Percentiles rank a stretch among this genome's conserved stretches.
phyloP scores from a whole-genome alignment of 2,113 vertebrate genomes.

The Promerops cafer region DNA sequence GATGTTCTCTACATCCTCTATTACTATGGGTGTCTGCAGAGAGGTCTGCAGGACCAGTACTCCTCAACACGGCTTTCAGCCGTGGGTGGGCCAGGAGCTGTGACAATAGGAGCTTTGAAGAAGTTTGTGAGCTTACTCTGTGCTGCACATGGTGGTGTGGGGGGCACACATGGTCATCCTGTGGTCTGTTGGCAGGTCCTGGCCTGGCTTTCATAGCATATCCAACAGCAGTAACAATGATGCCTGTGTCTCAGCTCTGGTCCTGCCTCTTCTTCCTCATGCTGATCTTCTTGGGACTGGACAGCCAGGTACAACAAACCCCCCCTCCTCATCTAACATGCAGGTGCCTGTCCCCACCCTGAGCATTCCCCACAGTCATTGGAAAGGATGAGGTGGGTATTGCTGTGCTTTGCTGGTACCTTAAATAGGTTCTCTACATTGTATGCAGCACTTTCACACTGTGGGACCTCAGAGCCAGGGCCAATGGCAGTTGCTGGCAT shows the following conservation, averaged over 20 bases:
- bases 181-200: conserved; percentile 73
- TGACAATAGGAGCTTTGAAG: neutral
- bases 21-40: neutral
- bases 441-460: neutral
- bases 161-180: neutral
- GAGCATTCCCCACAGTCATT: neutral
- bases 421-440: neutral
- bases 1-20: neutral
- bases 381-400: neutral
- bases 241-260: conserved; percentile 87
- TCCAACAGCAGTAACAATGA: conserved; percentile 83
- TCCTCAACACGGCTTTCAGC: neutral
- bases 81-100: neutral
- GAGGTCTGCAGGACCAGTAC: neutral
- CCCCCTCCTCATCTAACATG: neutral
- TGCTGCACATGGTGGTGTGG: neutral
- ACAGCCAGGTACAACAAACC: conserved; percentile 78
- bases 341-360: neutral
- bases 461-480: neutral
- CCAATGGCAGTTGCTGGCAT: neutral
- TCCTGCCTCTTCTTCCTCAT: conserved; percentile 92
- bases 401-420: neutral
- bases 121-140: neutral
- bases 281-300: conserved; percentile 87
- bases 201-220: conserved; percentile 84